A percentile compares a stretch with the other conserved stretches of the same genome.
Evolutionary conservation across 1,140 invertebrate species (phyloP).

Genomic region (Drosophila willistoni): DNA sequence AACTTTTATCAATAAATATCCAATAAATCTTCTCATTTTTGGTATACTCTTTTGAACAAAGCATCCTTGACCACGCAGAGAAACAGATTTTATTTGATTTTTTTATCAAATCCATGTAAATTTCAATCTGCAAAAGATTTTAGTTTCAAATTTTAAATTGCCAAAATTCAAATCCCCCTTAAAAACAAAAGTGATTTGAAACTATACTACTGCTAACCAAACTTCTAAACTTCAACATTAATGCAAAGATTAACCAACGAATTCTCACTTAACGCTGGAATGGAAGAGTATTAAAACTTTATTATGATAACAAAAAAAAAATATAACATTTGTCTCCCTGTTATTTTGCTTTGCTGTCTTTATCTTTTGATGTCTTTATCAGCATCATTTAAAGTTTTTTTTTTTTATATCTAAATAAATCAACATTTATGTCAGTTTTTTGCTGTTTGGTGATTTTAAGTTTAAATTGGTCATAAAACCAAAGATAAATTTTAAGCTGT

Average conservation of each 20-base stretch:
- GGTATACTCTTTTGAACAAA: background rate
- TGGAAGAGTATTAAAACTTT: background rate
- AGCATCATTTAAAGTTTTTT: slow-evolving; percentile 20
- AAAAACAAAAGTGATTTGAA: too few relatives aligned
- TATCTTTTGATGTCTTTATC: slow-evolving; percentile 19
- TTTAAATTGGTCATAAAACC: slow-evolving; percentile 73
- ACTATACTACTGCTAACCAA: too few relatives aligned
- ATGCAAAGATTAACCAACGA: too few relatives aligned
- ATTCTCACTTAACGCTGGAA: too few relatives aligned
- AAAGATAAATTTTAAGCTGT: slow-evolving; percentile 42
- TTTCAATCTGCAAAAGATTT: too few relatives aligned
- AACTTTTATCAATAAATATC: slow-evolving; percentile 57
- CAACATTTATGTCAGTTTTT: slow-evolving; percentile 42
- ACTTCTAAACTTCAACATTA: too few relatives aligned
- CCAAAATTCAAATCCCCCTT: too few relatives aligned
- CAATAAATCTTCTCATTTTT: slow-evolving; percentile 46
- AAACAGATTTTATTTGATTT: background rate
- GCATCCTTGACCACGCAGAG: background rate
- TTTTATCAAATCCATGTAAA: too few relatives aligned
- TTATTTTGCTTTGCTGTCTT: slow-evolving; percentile 2
- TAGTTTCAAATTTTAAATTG: too few relatives aligned
- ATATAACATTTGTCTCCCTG: background rate
- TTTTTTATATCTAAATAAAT: slow-evolving; percentile 36
- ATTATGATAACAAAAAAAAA: background rate
- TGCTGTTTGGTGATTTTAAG: slow-evolving; percentile 41